phyloP scores from a whole-genome alignment of 2,888 invertebrate species.

The Macaria liturata region DNA sequence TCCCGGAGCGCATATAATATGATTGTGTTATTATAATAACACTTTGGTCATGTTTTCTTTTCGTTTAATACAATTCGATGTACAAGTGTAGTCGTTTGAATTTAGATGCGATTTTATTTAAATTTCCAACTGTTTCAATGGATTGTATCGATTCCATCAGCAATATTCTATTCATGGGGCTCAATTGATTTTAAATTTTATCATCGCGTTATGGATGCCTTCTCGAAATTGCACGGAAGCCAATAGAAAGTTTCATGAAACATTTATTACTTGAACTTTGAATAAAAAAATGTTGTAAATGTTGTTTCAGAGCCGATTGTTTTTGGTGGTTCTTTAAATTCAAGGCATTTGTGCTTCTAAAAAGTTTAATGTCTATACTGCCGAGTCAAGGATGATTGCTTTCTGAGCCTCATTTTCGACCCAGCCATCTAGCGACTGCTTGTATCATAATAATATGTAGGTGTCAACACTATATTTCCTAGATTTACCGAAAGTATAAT shows the following conservation, averaged over 20 bases:
- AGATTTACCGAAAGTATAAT: too few relatives aligned
- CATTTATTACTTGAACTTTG: background rate
- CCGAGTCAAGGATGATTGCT: too few relatives aligned
- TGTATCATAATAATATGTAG: too few relatives aligned
- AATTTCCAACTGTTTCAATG: conserved; percentile 40
- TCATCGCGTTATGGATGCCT: conserved; percentile 12
- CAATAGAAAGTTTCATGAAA: background rate
- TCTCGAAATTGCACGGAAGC: conserved; percentile 10
- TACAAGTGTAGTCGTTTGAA: conserved; percentile 41
- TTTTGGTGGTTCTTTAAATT: too few relatives aligned
- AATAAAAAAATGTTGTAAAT: too few relatives aligned
- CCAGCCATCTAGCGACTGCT: too few relatives aligned
- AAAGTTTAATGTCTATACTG: too few relatives aligned
- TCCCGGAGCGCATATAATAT: conserved; percentile 30
- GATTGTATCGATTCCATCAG: conserved; percentile 41
- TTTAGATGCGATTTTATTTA: conserved; percentile 52
- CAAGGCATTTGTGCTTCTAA: too few relatives aligned
- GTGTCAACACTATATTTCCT: too few relatives aligned
- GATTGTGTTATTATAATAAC: conserved; percentile 26
- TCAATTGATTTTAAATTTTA: conserved; percentile 25
- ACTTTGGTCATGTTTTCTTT: conserved; percentile 27
- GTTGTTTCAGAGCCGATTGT: too few relatives aligned
- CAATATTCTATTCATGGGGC: conserved; percentile 34
- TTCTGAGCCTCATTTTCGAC: too few relatives aligned
- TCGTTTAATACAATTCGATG: conserved; percentile 33